Conservation (phyloP, 2,113 vertebrate genomes). For the Neolamprologus cancellatus region DNA sequence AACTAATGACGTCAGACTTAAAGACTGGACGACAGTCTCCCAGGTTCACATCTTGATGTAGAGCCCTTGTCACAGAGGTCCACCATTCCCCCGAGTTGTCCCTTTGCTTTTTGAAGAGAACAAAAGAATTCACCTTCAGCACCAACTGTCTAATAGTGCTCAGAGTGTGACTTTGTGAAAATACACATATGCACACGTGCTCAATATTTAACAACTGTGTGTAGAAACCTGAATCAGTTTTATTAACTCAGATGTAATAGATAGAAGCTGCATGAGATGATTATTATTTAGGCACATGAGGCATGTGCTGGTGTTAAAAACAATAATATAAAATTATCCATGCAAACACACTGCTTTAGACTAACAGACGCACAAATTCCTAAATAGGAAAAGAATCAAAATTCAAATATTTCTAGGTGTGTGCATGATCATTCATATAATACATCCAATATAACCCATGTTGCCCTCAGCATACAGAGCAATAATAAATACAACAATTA, state of each 20-base stretch:
- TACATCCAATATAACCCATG: neutral
- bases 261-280: neutral
- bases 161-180: neutral
- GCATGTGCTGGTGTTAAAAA: neutral
- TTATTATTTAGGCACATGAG: neutral
- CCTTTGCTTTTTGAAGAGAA: slow-evolving; percentile 63
- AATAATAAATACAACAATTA: neutral
- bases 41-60: slow-evolving; percentile 59
- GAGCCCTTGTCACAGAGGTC: slow-evolving; percentile 65
- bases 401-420: neutral
- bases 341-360: neutral
- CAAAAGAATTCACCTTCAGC: slow-evolving; percentile 50
- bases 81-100: slow-evolving; percentile 48
- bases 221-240: neutral
- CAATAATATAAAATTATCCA: neutral
- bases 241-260: neutral
- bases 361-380: neutral
- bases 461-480: neutral
- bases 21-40: slow-evolving; percentile 40
- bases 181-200: neutral
- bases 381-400: neutral
- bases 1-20: neutral
- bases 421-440: neutral
- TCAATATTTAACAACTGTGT: neutral
- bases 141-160: slow-evolving; percentile 40